Base-by-base conservation (phyloP, 2,888 invertebrate species). In the Cheilosia urbana region DNA sequence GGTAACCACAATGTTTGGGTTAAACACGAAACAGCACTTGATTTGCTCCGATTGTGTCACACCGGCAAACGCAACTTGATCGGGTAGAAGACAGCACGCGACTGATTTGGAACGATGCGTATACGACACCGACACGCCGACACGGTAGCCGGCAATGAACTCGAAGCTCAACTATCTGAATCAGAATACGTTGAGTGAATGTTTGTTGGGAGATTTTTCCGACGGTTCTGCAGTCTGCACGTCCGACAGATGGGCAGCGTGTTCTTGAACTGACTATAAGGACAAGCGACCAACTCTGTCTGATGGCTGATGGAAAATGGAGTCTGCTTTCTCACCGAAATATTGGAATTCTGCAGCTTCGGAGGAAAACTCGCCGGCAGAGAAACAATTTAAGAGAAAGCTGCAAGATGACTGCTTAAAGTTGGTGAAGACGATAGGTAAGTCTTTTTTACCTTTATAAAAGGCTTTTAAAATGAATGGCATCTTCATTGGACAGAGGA, bases 51-150 rank as follows among this genome's bases (percentile, higher is more conserved):
- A 5, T 51, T 51, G 45, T 45, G 45, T 17, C n/a, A 3, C 6
- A 51, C 21, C 21, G 51, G 13, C 6, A 5, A 9, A 9, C 13
- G 17, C 58, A 58, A 65, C 85, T 68, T 57, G n/a, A 62, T 42
- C 51, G 66, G 57, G 62, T 19, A 72, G 58, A 24, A 62, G 81
- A 62, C 47, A 77, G 60, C 85, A 76, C 71, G 76, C 85, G 85
- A 85, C 85, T 85, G 66, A 76, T 66, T 71, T 40, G 24, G 58
- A 75, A 76, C 51, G 71, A 71, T 55, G 40, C 63, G 24, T 27
- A 11, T 34, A 42, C 68, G 42, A 42, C 47, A 68, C 60, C 66
- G 27, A 7, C n/a, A 66, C 45, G 9, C 60, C 66, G 27, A 7
- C n/a, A 66, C 45, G 9, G 24, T 30, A 37, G 34, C 21, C 55